Base-by-base conservation (phyloP, 2,797 vertebrate genomes). In the Pseudopleuronectes americanus region DNA sequence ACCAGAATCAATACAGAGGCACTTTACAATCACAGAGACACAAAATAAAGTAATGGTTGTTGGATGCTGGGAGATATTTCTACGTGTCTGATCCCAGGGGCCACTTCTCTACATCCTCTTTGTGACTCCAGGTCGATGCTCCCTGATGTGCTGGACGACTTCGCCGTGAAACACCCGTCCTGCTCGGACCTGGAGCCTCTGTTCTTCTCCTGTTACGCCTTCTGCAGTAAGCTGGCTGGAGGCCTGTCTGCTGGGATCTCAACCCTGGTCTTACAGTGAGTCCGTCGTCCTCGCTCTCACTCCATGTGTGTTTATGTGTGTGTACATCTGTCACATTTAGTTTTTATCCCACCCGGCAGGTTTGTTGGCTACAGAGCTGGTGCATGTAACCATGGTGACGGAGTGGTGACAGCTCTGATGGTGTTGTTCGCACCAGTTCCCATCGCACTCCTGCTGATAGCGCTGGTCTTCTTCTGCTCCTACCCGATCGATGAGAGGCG, bases 171-270 rank as follows among this genome's bases (percentile, higher is more conserved):
- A 54, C 91, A 94, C 68, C 90, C 92, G 0, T 68, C 72, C 71
- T 94, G 83, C 69, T 84, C 60, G 38, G 92, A 90, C 80, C 65
- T 94, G 77, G 95, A 96, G 85, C 86, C 94, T 9, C 74, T 95
- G 69, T 95, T 95, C 86, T 95, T 92, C 84, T 95, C 95, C 0
- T 93, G 92, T 59, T 95, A 91, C 0, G 88, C 92, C 41, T 95
- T 96, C 91, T 95, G 92, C 90, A 94, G 71, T 62, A 95, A 96
- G 88, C 90, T 96, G n/a, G 91, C 92, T 0, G 93, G 92, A 49
- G 92, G 95, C 19, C 79, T 95, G 41, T 90, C 94, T 0, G 85
- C 78, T 16, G 94, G 92, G 64, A 82, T 95, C 79, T 95, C 93
- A 1, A 94, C 91, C n/a, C 55, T 95, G 90, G 88, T 84, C 24